Evolutionary conservation across 2,797 vertebrate genomes (phyloP).

Genomic region (Balearica regulorum): DNA sequence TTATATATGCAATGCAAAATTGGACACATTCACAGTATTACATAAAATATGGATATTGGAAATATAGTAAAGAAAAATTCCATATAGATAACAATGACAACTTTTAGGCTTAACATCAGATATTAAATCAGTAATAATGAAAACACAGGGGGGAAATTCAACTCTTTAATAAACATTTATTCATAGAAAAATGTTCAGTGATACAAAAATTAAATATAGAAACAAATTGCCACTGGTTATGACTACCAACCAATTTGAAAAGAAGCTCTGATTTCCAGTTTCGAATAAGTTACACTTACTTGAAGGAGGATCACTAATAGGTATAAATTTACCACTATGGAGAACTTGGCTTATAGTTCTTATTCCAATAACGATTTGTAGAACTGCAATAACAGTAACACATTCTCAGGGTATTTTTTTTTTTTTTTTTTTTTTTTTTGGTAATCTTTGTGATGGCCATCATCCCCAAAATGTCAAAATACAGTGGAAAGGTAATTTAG

Average conservation of each 20-base stretch:
- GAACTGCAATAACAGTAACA: not conserved
- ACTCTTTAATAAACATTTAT: constrained; percentile 18
- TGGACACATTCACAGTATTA: not conserved
- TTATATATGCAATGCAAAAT: not conserved
- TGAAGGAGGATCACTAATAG: not conserved
- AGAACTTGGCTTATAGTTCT: not conserved
- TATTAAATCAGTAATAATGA: not conserved
- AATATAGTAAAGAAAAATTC: not conserved
- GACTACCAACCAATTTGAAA: not conserved
- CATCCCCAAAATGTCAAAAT: not conserved
- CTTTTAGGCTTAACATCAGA: not conserved
- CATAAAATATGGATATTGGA: not conserved
- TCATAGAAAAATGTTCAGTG: not conserved
- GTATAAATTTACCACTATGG: not conserved
- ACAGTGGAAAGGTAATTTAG: not conserved
- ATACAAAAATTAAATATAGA: not conserved
- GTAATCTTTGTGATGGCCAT: not conserved
- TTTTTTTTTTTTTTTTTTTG: no score
- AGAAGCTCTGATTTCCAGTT: not conserved
- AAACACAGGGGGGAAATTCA: not conserved
- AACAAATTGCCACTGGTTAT: not conserved
- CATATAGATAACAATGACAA: not conserved
- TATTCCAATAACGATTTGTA: not conserved
- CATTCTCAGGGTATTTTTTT: not conserved
- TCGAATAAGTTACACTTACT: not conserved